Percentiles rank a stretch among this genome's conserved stretches.
Conservation (phyloP, 2,797 vertebrate genomes). For the Rhincodon typus region DNA sequence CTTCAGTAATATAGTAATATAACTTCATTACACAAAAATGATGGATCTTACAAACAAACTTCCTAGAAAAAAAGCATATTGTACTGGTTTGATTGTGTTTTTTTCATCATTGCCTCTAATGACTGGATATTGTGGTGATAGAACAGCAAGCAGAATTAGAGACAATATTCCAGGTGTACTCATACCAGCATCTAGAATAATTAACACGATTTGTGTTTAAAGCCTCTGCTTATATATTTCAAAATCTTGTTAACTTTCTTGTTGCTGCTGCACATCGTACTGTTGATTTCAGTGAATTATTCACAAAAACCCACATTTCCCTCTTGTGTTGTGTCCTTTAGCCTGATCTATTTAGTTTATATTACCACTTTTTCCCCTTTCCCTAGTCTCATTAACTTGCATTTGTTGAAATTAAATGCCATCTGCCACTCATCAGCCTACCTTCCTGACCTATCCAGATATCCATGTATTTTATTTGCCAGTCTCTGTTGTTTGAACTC, state of each 20-base stretch:
- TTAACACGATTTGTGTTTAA: not conserved
- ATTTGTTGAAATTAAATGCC: conserved; percentile 31
- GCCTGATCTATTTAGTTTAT: conserved; percentile 18
- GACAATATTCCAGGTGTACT: not conserved
- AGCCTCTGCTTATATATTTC: not conserved
- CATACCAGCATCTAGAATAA: not conserved
- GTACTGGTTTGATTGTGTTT: not conserved
- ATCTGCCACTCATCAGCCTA: conserved; percentile 13
- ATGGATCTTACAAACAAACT: not conserved
- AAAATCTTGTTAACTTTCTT: not conserved
- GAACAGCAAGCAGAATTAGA: not conserved
- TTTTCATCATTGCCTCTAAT: not conserved
- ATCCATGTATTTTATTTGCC: not conserved
- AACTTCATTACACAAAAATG: not conserved
- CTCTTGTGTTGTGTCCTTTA: conserved; percentile 25
- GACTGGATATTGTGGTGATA: not conserved
- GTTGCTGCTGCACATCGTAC: not conserved
- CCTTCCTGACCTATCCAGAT: not conserved
- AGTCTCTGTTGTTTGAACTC: not conserved
- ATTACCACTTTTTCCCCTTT: not conserved
- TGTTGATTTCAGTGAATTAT: not conserved
- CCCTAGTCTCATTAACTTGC: conserved; percentile 17
- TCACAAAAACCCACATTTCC: not conserved
- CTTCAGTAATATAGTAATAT: too few relatives aligned
- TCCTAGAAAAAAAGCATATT: not conserved